Base-by-base conservation (phyloP, 2,797 vertebrate species). In the Mareca penelope region DNA sequence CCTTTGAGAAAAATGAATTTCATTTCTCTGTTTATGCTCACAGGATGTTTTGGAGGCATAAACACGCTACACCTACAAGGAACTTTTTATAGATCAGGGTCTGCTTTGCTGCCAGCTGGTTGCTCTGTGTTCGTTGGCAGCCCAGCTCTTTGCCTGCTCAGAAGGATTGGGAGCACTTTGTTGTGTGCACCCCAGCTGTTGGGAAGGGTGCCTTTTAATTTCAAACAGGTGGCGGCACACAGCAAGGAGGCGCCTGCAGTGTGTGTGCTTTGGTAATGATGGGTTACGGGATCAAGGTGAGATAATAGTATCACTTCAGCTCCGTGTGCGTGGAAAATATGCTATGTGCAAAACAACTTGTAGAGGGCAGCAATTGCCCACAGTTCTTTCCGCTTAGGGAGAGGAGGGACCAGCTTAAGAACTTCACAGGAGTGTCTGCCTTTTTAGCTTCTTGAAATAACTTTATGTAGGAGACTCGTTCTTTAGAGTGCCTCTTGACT, bases 331-430 rank as follows among this genome's bases (percentile, higher is more conserved):
- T 67, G 44, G 65, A 72, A 88, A 60, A 59, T 72, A 35, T 96
- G 97, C 96, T 77, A 64, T 95, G 89, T 90, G 90, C 91, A 90
- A 15, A 71, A 17, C 80, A 76, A 69, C 97, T 97, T 95, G 89
- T 96, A 98, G 98, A 96, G 98, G 98, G 98, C 98, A 98, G 98
- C 96, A 98, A 48, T 85, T 44, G 82, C 95, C 79, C 53, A 64
- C 63, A 14, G 28, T 95, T 97, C 24, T 37, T 10, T 69, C 68
- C 90, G 87, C 83, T 50, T 29, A 50, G 21, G 24, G 29, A 81
- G 65, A 65, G 90, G n/a, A 87, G 59, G 82, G 31, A 89, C 48
- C 67, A 59, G 67, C 46, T 81, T 44, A 67, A 63, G 71, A 85
- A 77, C 82, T 85, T 80, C 50, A 52, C 40, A 9, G 14, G 23